Percentiles rank a stretch among this genome's conserved stretches.
These are phyloP conservation scores for Sericinus montela DNA, from an alignment of 2,888 invertebrate species.

Conservation along the genomic window DNA sequence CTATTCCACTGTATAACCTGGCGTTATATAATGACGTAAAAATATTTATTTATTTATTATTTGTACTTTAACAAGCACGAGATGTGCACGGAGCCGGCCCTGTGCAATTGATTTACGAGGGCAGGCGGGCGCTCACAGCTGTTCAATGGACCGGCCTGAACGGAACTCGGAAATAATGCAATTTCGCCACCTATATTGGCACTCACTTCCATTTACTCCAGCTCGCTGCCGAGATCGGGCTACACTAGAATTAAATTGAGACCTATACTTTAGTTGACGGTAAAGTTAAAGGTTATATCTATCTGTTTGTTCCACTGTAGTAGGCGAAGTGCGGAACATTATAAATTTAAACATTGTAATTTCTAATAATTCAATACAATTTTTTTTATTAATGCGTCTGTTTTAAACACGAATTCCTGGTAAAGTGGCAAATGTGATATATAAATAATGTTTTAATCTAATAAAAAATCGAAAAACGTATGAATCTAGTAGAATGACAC, in stretches of 20 bases:
- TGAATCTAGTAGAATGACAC: too few relatives aligned
- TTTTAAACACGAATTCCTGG: too few relatives aligned
- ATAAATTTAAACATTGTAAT: too few relatives aligned
- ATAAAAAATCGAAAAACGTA: too few relatives aligned
- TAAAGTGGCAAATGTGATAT: too few relatives aligned
- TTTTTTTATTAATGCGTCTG: too few relatives aligned
- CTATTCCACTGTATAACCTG: too few relatives aligned
- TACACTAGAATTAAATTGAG: slow-evolving; percentile 4
- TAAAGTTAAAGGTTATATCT: background rate
- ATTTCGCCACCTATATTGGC: slow-evolving; percentile 38
- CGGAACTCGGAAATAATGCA: slow-evolving; percentile 45
- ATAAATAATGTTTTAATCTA: too few relatives aligned
- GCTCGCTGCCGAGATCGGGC: background rate
- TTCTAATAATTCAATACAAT: too few relatives aligned
- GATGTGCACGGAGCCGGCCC: slow-evolving; percentile 18
- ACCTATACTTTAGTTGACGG: background rate
- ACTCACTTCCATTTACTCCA: slow-evolving; percentile 39
- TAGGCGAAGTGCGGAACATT: background rate
- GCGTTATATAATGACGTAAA: too few relatives aligned
- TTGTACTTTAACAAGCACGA: background rate
- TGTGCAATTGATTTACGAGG: slow-evolving; percentile 26
- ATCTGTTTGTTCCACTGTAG: too few relatives aligned
- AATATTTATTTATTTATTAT: too few relatives aligned
- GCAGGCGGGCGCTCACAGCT: slow-evolving; percentile 23
- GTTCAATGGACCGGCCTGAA: slow-evolving; percentile 25